These are phyloP conservation scores for Regulus satrapa DNA, from an alignment of 2,113 vertebrate species.

Conservation along the genomic window DNA sequence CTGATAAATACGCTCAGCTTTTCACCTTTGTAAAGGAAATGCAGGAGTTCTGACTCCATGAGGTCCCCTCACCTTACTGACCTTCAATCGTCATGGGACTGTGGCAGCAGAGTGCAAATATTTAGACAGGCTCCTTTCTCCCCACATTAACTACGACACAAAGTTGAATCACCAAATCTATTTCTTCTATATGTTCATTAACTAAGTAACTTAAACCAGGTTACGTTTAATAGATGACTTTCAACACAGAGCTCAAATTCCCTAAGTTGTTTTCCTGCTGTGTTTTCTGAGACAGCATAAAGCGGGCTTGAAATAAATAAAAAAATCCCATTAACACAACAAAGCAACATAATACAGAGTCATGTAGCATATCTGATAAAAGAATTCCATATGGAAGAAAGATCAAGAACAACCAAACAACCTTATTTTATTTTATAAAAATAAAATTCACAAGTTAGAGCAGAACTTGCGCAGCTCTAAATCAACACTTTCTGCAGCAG, in stretches of 20 bases:
- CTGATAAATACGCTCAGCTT: neutral
- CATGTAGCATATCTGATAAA: neutral
- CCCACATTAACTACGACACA: neutral
- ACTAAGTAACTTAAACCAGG: neutral
- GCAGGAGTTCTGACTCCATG: neutral
- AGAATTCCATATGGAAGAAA: neutral
- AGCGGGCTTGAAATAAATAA: neutral
- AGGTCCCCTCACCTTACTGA: neutral
- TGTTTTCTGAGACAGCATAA: neutral
- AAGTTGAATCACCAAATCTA: neutral
- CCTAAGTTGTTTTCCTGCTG: neutral
- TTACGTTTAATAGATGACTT: neutral
- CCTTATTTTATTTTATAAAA: neutral
- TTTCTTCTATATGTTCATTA: neutral
- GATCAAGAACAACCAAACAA: neutral
- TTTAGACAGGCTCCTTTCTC: neutral
- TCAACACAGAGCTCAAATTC: neutral
- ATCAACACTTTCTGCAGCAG: neutral
- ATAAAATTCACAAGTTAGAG: neutral
- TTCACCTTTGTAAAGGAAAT: neutral
- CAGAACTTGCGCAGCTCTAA: neutral
- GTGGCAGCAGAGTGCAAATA: neutral
- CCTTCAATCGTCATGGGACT: neutral
- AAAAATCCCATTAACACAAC: neutral
- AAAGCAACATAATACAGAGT: neutral